A percentile compares a stretch with the other conserved stretches of the same genome.
phyloP scores from a whole-genome alignment of 2,888 invertebrate species.

The Tiliacea citrago region DNA sequence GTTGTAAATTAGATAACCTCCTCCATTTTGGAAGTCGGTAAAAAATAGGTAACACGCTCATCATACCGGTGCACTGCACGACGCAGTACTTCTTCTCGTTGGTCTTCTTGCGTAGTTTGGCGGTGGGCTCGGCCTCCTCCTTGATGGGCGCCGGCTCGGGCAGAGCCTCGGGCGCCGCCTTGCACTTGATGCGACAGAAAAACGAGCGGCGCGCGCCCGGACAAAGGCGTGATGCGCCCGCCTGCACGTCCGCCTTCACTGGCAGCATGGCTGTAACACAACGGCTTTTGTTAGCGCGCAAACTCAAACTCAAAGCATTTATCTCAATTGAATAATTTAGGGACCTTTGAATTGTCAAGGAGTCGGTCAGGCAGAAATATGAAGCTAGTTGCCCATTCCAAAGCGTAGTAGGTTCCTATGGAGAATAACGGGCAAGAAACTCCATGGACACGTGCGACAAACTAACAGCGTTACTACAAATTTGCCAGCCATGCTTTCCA shows the following conservation, averaged over 20 bases:
- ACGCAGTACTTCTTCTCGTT: constrained; percentile 96
- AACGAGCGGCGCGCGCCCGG: constrained; percentile 98
- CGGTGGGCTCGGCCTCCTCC: constrained; percentile 93
- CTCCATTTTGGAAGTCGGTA: too few relatives aligned
- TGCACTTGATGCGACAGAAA: constrained; percentile 98
- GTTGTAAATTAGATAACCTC: too few relatives aligned
- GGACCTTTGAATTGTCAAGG: neutral
- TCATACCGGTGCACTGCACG: constrained; percentile 95
- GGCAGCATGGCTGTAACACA: constrained; percentile 95
- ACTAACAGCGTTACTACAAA: neutral
- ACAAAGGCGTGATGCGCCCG: constrained; percentile 94
- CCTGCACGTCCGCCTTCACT: constrained; percentile 95
- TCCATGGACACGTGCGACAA: neutral
- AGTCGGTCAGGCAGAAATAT: neutral
- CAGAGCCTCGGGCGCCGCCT: constrained; percentile 77
- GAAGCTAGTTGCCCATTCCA: neutral
- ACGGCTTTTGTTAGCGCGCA: neutral
- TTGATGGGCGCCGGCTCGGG: constrained; percentile 87
- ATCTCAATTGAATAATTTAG: neutral
- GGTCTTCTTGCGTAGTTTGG: constrained; percentile 92
- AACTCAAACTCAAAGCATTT: neutral
- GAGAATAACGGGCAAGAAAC: too few relatives aligned
- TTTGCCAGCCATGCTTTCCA: neutral
- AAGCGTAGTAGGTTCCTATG: neutral
- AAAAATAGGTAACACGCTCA: neutral